Conservation (phyloP, 2,888 invertebrate species). For the Monopis laevigella region DNA sequence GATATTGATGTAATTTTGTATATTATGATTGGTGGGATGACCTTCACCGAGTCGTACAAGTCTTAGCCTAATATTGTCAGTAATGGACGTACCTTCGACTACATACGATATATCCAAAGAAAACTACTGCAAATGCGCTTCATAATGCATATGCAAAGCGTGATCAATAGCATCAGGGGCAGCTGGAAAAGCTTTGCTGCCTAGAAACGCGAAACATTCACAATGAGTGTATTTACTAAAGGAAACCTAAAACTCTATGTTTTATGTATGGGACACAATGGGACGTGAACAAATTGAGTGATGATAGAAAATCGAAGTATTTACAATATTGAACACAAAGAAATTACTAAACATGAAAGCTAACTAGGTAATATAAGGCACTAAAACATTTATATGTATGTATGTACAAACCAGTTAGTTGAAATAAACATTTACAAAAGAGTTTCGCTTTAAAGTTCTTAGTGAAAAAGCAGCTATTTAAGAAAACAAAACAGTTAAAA, state of each 20-base stretch:
- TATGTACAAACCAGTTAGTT: background rate
- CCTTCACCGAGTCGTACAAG: constrained; percentile 48
- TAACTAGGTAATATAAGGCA: too few species aligned
- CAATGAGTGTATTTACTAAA: constrained; percentile 32
- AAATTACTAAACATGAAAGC: background rate
- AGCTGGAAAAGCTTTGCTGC: constrained; percentile 66
- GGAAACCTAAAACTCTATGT: constrained; percentile 25
- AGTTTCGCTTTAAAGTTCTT: background rate
- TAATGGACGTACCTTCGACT: constrained; percentile 68
- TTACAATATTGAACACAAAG: background rate
- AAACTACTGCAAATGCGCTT: constrained; percentile 70
- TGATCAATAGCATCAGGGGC: constrained; percentile 69
- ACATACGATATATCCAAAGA: constrained; percentile 69
- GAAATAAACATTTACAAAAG: background rate
- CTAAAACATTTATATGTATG: background rate
- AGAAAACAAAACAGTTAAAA: background rate
- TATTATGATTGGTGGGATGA: constrained; percentile 5
- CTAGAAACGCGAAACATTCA: constrained; percentile 64
- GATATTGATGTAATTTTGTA: background rate
- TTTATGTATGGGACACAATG: constrained; percentile 27
- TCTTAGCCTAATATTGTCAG: constrained; percentile 52
- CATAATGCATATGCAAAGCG: constrained; percentile 70
- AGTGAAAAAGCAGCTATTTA: background rate
- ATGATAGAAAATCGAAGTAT: background rate
- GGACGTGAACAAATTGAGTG: constrained; percentile 3